Evolutionary conservation across 1,140 invertebrate genomes (phyloP).

Genomic region (Arctopsyche grandis): DNA sequence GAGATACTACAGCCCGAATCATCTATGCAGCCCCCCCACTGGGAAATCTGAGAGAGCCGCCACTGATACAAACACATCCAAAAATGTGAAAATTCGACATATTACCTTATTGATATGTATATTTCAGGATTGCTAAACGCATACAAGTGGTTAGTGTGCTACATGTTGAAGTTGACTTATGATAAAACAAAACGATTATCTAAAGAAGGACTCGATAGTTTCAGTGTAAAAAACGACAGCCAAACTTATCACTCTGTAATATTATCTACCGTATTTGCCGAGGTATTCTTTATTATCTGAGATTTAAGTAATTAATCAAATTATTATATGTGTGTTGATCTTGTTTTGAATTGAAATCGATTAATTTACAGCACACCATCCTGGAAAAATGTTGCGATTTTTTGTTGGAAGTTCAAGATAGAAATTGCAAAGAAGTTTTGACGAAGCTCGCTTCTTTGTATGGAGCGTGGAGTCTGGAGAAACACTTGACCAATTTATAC

Average conservation of each 20-base stretch:
- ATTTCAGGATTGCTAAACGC: conserved; percentile 71
- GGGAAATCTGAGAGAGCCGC: too few species aligned
- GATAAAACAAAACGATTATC: conserved; percentile 66
- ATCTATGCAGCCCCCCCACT: too few species aligned
- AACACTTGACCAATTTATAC: conserved; percentile 76
- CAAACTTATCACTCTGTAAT: conserved; percentile 78
- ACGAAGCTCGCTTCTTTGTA: conserved; percentile 73
- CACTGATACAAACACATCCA: too few species aligned
- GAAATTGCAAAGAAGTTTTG: conserved; percentile 67
- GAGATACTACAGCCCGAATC: too few species aligned
- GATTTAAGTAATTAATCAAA: too few species aligned
- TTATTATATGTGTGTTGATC: not conserved
- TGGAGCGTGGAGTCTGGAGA: conserved; percentile 75
- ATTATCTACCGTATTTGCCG: conserved; percentile 74
- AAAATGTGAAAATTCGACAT: not conserved
- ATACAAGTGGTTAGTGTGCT: conserved; percentile 80
- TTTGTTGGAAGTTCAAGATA: conserved; percentile 62
- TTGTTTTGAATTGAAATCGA: not conserved
- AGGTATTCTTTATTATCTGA: conserved; percentile 61
- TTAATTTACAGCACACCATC: conserved; percentile 67
- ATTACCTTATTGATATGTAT: not conserved
- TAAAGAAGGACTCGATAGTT: conserved; percentile 68
- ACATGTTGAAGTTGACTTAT: conserved; percentile 73
- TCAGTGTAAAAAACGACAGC: conserved; percentile 76
- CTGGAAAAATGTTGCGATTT: conserved; percentile 70